phyloP scores from a whole-genome alignment of 2,888 invertebrate species.

The Schizaphis graminum region DNA sequence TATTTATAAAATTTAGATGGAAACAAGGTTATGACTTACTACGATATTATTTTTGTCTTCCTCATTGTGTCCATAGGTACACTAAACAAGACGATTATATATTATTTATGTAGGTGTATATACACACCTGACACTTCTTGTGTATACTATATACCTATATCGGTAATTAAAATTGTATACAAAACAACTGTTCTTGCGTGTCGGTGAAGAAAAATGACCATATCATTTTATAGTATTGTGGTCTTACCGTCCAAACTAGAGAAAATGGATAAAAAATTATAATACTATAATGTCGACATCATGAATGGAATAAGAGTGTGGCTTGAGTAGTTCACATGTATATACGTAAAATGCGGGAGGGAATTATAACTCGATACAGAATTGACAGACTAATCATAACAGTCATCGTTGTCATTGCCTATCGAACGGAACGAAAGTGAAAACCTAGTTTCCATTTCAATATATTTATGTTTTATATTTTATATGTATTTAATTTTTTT shows the following conservation, averaged over 20 bases:
- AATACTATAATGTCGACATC: conserved; percentile 61
- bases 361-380: conserved; percentile 53
- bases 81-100: neutral
- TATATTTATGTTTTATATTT: neutral
- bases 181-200: conserved; percentile 13
- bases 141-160: neutral
- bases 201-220: neutral
- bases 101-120: neutral
- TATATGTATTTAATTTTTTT: conserved; percentile 31
- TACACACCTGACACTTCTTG: neutral
- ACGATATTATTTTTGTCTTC: neutral
- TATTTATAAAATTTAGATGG: neutral
- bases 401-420: conserved; percentile 64
- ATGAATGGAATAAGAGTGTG: conserved; percentile 59
- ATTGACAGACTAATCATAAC: conserved; percentile 63
- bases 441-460: conserved; percentile 59
- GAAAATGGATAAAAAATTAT: conserved; percentile 42
- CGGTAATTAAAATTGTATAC: conserved; percentile 19
- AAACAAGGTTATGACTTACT: conserved; percentile 32
- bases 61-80: neutral
- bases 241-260: conserved; percentile 11
- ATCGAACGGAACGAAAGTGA: conserved; percentile 66
- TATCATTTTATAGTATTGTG: neutral
- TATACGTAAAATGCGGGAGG: conserved; percentile 38
- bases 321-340: conserved; percentile 12